A percentile compares a stretch with the other conserved stretches of the same genome.
These are phyloP conservation scores for Anableps anableps DNA, from an alignment of 2,797 vertebrate genomes.

Conservation along the genomic window DNA sequence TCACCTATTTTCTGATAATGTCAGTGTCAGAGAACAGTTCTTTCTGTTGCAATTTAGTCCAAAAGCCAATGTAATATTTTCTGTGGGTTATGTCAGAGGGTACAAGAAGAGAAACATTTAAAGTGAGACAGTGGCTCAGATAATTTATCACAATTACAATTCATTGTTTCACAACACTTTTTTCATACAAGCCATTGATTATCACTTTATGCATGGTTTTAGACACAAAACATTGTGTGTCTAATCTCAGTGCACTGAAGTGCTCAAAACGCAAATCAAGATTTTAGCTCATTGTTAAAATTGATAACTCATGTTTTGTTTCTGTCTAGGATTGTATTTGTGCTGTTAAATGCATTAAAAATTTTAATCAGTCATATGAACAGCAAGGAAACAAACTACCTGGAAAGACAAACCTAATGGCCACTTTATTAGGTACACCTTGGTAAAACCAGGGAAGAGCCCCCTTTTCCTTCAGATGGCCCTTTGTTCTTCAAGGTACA, in stretches of 20 bases:
- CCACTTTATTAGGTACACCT: neutral
- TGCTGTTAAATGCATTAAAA: neutral
- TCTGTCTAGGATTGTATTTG: neutral
- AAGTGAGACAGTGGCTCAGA: conserved; percentile 29
- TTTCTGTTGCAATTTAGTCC: conserved; percentile 22
- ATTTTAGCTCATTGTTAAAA: conserved; percentile 19
- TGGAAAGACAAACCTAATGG: neutral
- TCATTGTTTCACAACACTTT: conserved; percentile 36
- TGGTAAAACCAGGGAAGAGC: neutral
- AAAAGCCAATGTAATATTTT: conserved; percentile 49
- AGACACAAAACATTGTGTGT: conserved; percentile 33
- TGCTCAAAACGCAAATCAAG: neutral
- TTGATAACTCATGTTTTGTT: conserved; percentile 2
- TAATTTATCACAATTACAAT: conserved; percentile 41
- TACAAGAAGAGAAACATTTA: conserved; percentile 10
- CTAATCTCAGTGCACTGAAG: conserved; percentile 14
- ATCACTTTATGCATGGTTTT: conserved; percentile 45
- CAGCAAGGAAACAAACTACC: conserved; percentile 6
- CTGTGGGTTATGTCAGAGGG: conserved; percentile 28
- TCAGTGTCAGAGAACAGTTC: conserved; percentile 28
- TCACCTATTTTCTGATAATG: conserved; percentile 27
- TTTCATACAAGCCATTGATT: conserved; percentile 34
- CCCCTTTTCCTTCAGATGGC: neutral
- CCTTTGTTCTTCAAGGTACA: neutral
- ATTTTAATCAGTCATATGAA: neutral